Evolutionary conservation across 2,888 invertebrate genomes (phyloP).

Genomic region (Papilio protenor): DNA sequence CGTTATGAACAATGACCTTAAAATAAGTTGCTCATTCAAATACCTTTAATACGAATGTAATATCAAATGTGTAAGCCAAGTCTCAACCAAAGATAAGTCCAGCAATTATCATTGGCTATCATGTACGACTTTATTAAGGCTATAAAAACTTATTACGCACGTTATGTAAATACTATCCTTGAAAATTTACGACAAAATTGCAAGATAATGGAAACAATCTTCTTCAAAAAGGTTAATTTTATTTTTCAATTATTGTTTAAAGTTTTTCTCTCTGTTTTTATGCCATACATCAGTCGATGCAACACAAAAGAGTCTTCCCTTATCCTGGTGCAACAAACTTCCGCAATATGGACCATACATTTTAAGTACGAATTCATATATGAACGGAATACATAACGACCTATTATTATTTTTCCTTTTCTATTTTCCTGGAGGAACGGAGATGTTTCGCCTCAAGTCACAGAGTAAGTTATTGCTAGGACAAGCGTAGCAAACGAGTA

Average conservation of each 20-base stretch:
- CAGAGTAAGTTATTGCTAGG: neutral
- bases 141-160: constrained; percentile 18
- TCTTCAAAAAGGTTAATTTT: neutral
- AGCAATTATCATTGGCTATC: neutral
- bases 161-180: constrained; percentile 27
- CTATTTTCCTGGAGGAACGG: neutral
- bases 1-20: too few relatives aligned
- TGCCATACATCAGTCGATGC: neutral
- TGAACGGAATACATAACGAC: neutral
- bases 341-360: neutral
- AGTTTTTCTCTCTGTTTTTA: neutral
- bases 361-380: neutral
- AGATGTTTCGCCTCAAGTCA: neutral
- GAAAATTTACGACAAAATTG: neutral
- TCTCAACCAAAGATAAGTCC: neutral
- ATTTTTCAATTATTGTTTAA: neutral
- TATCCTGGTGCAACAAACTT: neutral
- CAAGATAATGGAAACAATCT: neutral
- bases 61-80: neutral
- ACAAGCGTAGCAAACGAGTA: neutral
- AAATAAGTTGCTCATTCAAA: neutral
- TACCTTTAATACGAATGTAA: neutral
- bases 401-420: neutral
- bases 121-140: constrained; percentile 4
- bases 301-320: neutral